phyloP scores from a whole-genome alignment of 1,140 invertebrate genomes.

The Sipha flava region DNA sequence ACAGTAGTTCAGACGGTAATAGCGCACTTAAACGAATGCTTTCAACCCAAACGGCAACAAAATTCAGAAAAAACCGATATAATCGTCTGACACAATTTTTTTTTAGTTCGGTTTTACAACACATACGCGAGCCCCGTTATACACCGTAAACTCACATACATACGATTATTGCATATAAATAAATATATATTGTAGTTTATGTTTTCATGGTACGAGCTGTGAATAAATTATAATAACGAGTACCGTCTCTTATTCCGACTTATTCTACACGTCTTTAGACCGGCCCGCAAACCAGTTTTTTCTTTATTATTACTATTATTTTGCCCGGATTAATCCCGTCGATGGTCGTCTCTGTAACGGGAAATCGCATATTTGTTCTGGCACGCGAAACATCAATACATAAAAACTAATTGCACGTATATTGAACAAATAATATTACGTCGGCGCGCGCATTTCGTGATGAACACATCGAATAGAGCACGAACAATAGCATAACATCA shows the following conservation, averaged over 20 bases:
- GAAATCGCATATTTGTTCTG: conserved; percentile 1
- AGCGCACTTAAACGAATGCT: too few species aligned
- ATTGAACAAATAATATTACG: neutral
- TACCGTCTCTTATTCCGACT: neutral
- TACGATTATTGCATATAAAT: too few species aligned
- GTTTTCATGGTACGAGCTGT: neutral
- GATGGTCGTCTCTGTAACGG: neutral
- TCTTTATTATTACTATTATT: neutral
- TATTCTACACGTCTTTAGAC: neutral
- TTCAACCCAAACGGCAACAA: too few species aligned
- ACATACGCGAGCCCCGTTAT: too few species aligned
- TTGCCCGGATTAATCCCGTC: neutral
- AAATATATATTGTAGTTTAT: too few species aligned
- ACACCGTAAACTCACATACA: neutral
- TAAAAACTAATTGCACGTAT: neutral
- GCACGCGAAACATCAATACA: neutral
- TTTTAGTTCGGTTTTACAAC: too few species aligned
- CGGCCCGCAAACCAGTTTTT: neutral
- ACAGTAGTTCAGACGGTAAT: too few species aligned
- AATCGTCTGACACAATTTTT: too few species aligned
- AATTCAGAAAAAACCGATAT: too few species aligned
- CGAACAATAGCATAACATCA: too few species aligned
- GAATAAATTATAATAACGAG: conserved; percentile 11
- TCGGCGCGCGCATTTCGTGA: neutral
- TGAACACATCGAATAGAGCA: too few species aligned